These are phyloP conservation scores for Dicrurus megarhynchus DNA, from an alignment of 2,113 vertebrate genomes.

Conservation along the genomic window DNA sequence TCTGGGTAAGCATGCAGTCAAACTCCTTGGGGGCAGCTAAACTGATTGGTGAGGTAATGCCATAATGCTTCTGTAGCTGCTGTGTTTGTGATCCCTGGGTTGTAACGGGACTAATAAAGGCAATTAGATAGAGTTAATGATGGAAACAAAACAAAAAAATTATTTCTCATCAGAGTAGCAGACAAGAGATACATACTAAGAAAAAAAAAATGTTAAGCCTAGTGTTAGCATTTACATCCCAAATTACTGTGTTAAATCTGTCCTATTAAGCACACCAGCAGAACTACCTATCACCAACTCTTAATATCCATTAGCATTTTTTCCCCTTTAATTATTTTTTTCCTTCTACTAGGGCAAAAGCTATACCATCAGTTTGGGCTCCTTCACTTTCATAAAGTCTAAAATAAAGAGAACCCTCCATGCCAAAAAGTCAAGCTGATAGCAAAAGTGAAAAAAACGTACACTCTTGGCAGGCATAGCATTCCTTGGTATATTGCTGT, in stretches of 20 bases:
- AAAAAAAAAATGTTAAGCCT: not conserved
- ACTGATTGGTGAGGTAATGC: slow-evolving; percentile 89
- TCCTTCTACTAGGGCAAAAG: not conserved
- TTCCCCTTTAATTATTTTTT: not conserved
- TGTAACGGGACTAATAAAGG: slow-evolving; percentile 78
- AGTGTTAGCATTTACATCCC: not conserved
- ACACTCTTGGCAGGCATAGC: not conserved
- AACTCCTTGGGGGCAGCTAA: slow-evolving; percentile 84
- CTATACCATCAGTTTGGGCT: not conserved
- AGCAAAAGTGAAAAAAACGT: not conserved
- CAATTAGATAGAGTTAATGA: slow-evolving; percentile 66
- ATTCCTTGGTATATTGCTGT: not conserved
- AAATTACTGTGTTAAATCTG: not conserved
- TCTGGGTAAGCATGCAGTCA: slow-evolving; percentile 84
- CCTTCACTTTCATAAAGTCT: not conserved
- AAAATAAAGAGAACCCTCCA: not conserved
- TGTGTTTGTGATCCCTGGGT: slow-evolving; percentile 82
- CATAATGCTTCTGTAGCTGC: slow-evolving; percentile 83
- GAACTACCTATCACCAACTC: not conserved
- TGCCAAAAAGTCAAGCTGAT: not conserved
- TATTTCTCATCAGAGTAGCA: not conserved
- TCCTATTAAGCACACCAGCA: not conserved
- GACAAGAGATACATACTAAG: not conserved
- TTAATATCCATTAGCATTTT: not conserved
- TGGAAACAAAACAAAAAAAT: not conserved